These are phyloP conservation scores for Phthorimaea operculella DNA, from an alignment of 1,140 invertebrate genomes.

Conservation along the genomic window DNA sequence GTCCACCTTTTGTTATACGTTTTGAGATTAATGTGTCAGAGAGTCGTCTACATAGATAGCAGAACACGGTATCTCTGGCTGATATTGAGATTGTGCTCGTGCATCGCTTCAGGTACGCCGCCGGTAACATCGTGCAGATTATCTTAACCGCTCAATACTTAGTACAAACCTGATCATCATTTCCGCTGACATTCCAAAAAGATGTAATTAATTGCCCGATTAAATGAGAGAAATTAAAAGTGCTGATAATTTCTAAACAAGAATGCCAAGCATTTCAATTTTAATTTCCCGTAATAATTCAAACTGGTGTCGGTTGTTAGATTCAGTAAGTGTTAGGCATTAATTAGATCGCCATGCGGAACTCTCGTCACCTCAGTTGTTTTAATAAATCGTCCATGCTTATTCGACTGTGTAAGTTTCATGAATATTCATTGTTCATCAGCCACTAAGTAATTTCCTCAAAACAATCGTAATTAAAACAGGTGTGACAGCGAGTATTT, in stretches of 20 bases:
- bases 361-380: not conserved
- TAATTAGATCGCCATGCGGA: conserved; percentile 10
- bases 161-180: not conserved
- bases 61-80: not conserved
- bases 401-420: conserved; percentile 14
- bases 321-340: conserved; percentile 7
- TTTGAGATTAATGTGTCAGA: conserved; percentile 39
- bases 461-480: not conserved
- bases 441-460: conserved; percentile 14
- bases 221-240: conserved; percentile 4
- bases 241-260: conserved; percentile 7
- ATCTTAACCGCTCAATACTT: not conserved
- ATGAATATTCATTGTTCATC: conserved; percentile 13
- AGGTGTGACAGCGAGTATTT: not conserved
- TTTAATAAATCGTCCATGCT: conserved; percentile 19
- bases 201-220: not conserved
- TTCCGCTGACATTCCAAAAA: conserved; percentile 6
- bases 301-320: conserved; percentile 4
- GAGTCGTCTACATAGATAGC: not conserved
- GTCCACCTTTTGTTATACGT: conserved; percentile 24
- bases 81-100: not conserved
- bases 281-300: conserved; percentile 2
- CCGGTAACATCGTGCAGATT: not conserved
- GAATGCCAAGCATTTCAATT: conserved; percentile 2
- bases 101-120: not conserved